Conservation (phyloP, 2,888 invertebrate species). For the Drosophila melanosoma region DNA sequence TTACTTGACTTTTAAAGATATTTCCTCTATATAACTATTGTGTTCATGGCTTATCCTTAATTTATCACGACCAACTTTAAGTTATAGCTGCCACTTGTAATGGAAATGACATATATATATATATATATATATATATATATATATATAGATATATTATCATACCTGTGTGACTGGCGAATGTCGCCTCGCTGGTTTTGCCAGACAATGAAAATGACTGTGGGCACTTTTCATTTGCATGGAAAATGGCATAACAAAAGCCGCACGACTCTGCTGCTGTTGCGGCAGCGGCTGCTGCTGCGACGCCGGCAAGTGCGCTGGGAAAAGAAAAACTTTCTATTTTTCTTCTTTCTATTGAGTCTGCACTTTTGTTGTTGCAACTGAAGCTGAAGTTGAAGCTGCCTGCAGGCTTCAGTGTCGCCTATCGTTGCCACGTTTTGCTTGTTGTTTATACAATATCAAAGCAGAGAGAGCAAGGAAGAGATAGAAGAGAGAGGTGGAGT, state of each 20-base stretch:
- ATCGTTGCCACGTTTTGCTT: constrained; percentile 62
- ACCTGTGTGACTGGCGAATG: constrained; percentile 2
- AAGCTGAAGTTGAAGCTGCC: constrained; percentile 34
- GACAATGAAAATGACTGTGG: constrained; percentile 45
- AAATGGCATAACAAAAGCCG: constrained; percentile 67
- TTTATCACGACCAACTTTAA: not conserved
- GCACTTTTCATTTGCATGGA: constrained; percentile 72
- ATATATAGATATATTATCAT: not conserved
- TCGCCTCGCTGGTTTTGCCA: constrained; percentile 6
- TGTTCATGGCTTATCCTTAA: not conserved
- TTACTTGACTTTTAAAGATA: not conserved
- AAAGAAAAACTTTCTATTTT: constrained; percentile 72
- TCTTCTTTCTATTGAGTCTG: constrained; percentile 9
- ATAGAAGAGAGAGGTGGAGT: not conserved
- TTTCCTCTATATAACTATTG: not conserved
- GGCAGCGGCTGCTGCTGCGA: not conserved
- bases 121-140: not conserved
- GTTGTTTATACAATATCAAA: constrained; percentile 44
- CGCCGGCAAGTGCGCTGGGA: constrained; percentile 60
- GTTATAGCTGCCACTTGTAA: not conserved
- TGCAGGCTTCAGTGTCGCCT: constrained; percentile 57
- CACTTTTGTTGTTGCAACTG: constrained; percentile 14
- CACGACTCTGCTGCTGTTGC: constrained; percentile 1
- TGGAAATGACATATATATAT: not conserved
- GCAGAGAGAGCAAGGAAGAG: not conserved